Evolutionary conservation across 2,113 vertebrate species (phyloP), one percentile per base, ranked within the genome.

Genomic region (Hydrolagus affinis): DNA sequence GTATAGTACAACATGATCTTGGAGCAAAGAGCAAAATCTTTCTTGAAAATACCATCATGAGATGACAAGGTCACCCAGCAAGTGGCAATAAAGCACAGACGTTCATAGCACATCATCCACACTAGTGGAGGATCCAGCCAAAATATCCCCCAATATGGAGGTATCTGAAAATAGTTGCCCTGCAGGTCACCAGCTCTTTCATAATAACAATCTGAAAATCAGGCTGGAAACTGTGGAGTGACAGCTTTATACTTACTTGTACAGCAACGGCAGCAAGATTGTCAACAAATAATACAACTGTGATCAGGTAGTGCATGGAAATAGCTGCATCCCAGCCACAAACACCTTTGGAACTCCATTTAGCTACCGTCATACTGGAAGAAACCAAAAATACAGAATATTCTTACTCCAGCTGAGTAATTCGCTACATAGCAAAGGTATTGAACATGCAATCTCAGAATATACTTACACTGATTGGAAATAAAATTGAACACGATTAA

Each of bases 281-380:
- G 66, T 83, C 78, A 83, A 83, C 66, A 32, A 83, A 66, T 66
- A 83, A 83, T 19, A 25, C 62, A 32, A 64, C 78, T 30, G n/a
- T 28, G 21, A 83, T 83, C 62, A 83, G 78, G 32, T 28, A 83
- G 28, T 83, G 62, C 25, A 66, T 0, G 62, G 23, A 83, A 28
- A 83, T 28, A 19, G 28, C 28, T 83, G 78, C 78, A 83, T 66
- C 28, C 62, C 78, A 83, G 32, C 78, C 11, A 14, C 23, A 21
- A 83, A 28, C 21, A 83, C 78, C 2, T 66, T 68, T 83, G 28
- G 62, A 83, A 11, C 21, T 83, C 23, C 62, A 68, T 66, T 83
- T 66, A 19, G 21, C 14, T 8, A 68, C 28, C 15, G 15, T 83
- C 78, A 83, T 83, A 66, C 78, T 83, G 78, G 14, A 83, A 83